Percentiles rank a stretch among this genome's conserved stretches.
These are phyloP conservation scores for Cheirogaleus medius DNA, from an alignment of 2,113 vertebrate genomes.

Conservation along the genomic window DNA sequence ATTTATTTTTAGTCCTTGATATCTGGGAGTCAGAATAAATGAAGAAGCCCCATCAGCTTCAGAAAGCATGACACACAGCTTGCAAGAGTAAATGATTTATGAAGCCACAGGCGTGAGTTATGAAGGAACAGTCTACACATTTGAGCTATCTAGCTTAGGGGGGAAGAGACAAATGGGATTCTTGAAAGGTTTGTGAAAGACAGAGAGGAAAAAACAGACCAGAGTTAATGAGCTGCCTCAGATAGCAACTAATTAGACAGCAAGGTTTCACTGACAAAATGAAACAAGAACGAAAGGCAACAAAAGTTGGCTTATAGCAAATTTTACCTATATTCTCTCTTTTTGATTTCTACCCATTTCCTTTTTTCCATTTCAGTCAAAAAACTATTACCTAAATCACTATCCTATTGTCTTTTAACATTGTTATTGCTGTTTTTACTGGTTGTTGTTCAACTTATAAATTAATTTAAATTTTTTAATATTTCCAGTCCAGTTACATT, in stretches of 20 bases:
- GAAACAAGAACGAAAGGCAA: not conserved
- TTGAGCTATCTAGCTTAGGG: not conserved
- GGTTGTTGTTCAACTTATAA: not conserved
- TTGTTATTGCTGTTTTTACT: not conserved
- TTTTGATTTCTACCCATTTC: not conserved
- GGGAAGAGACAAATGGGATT: not conserved
- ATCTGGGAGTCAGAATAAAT: not conserved
- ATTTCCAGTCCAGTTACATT: not conserved
- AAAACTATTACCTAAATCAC: not conserved
- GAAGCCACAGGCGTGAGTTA: not conserved
- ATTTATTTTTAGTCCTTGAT: not conserved
- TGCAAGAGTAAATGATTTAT: constrained; percentile 19
- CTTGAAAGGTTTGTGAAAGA: not conserved
- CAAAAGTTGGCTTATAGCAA: not conserved
- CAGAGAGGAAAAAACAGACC: not conserved
- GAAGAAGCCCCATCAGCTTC: constrained; percentile 15
- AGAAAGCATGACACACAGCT: not conserved
- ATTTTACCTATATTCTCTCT: too few species aligned
- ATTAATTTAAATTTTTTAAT: not conserved
- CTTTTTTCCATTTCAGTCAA: not conserved
- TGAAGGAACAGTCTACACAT: not conserved
- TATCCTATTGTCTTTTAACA: not conserved
- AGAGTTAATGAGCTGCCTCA: constrained; percentile 36
- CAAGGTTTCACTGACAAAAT: not conserved
- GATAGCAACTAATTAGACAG: constrained; percentile 43